Conservation (phyloP, 1,140 invertebrate genomes). For the Thereuonema tuberculata region DNA sequence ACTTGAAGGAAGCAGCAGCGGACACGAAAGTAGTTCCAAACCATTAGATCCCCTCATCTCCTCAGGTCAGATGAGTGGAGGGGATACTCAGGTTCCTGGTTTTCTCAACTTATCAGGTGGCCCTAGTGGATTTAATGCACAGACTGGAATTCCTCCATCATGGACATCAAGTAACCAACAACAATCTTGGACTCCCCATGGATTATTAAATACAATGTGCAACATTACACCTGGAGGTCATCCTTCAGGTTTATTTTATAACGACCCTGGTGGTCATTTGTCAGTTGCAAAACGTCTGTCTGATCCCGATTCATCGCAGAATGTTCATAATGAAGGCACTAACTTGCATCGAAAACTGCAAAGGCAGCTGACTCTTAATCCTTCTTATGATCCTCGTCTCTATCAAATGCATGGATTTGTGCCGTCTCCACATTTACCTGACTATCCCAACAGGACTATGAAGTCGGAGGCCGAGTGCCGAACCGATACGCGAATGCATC, state of each 20-base stretch:
- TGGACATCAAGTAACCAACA: not conserved
- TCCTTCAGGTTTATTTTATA: slow-evolving; percentile 11
- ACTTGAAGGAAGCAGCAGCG: no score
- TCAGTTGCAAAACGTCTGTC: slow-evolving; percentile 32
- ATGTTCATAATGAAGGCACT: slow-evolving; percentile 27
- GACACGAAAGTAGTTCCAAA: no score
- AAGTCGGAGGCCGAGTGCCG: not conserved
- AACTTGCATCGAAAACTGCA: slow-evolving; percentile 65
- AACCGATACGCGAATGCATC: slow-evolving; percentile 14
- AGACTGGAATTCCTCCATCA: no score
- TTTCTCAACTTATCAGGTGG: no score
- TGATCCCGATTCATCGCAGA: slow-evolving; percentile 25
- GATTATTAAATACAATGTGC: not conserved
- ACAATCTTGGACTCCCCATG: not conserved
- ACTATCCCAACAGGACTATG: no score
- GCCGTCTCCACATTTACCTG: slow-evolving; percentile 7
- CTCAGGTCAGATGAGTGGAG: no score
- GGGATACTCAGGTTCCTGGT: no score
- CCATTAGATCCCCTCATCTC: no score
- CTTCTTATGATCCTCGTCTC: slow-evolving; percentile 54
- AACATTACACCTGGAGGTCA: not conserved
- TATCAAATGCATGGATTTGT: slow-evolving; percentile 26
- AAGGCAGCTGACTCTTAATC: slow-evolving; percentile 66
- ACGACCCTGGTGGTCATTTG: slow-evolving; percentile 27
- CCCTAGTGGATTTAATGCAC: no score